Base-by-base conservation (phyloP, 2,888 invertebrate genomes). In the Lordiphosa fenestrarum region DNA sequence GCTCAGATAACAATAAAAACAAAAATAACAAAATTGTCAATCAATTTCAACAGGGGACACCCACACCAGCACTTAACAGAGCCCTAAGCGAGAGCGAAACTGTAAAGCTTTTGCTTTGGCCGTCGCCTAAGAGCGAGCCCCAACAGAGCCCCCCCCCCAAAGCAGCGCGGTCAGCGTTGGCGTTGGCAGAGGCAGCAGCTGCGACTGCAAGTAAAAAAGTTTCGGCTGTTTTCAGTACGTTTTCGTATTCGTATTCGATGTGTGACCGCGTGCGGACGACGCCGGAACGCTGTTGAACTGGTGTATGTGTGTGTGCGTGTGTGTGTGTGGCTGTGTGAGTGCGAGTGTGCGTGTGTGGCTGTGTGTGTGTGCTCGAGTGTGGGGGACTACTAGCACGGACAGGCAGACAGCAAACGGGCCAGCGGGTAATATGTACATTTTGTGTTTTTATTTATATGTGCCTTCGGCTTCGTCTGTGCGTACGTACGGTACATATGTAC, bases 361-460 rank as follows among this genome's bases (percentile, higher is more conserved):
- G 15, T 19, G 12, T n/a, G 42, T 15, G 33, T 19, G 47, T 23
- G 46, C 33, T 15, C 40, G 33, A 36, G 48, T 38, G 48, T 36
- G 7, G 52, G 39, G 39, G 25, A 46, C 46, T 12, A 13, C 44
- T 6, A 44, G 23, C 10, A 46, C 44, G 15, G 15, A 15, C 33
- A 46, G 35, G 30, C 6, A 33, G 35, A 15, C 15, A 15, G 15
- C 15, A 15, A 15, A 44, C 56, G 3, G 50, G 40, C 23, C 40
- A 33, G 39, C 51, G 50, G 30, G n/a, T 40, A 60, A 57, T 57
- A 59, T 53, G 59, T 61, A 58, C 55, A 41, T 56, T 55, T 35
- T 69, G 82, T 81, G 77, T 81, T 77, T 73, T 77, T 75, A 77
- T 81, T 73, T 75, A 76, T 81, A 81, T 70, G 73, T 76, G 73